Conservation (phyloP, 2,797 vertebrate genomes). For the Dermochelys coriacea region DNA sequence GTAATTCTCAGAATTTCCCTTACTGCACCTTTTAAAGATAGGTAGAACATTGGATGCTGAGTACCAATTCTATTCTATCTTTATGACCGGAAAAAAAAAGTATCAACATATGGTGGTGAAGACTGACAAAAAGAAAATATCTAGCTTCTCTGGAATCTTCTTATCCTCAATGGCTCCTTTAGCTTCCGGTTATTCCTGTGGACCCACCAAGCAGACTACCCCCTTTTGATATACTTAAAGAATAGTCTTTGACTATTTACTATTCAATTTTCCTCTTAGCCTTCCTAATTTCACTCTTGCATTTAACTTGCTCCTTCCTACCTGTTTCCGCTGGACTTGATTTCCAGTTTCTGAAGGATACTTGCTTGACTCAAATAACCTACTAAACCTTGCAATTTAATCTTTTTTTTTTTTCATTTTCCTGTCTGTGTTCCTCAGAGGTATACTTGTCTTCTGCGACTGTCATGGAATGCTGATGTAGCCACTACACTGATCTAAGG, state of each 20-base stretch:
- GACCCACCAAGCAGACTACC: background rate
- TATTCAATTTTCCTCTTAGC: too few relatives aligned
- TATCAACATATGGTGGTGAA: background rate
- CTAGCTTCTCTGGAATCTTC: background rate
- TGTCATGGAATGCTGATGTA: background rate
- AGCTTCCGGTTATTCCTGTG: background rate
- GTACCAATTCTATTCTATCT: too few relatives aligned
- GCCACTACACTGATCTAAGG: background rate
- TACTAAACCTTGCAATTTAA: too few relatives aligned
- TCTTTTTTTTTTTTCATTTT: too few relatives aligned
- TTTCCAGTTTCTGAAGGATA: background rate
- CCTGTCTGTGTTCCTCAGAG: too few relatives aligned
- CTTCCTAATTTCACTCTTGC: slow-evolving; percentile 6
- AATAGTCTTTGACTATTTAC: too few relatives aligned
- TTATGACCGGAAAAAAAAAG: background rate
- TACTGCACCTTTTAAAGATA: background rate
- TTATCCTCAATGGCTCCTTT: background rate
- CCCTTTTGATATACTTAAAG: background rate
- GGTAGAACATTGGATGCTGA: background rate
- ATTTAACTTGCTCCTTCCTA: background rate
- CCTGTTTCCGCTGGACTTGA: background rate
- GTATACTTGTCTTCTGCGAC: background rate
- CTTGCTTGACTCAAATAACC: too few relatives aligned
- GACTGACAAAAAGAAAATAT: background rate
- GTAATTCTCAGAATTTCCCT: background rate